These are phyloP conservation scores for Perizoma affinitatum DNA, from an alignment of 2,888 invertebrate genomes.

Conservation along the genomic window DNA sequence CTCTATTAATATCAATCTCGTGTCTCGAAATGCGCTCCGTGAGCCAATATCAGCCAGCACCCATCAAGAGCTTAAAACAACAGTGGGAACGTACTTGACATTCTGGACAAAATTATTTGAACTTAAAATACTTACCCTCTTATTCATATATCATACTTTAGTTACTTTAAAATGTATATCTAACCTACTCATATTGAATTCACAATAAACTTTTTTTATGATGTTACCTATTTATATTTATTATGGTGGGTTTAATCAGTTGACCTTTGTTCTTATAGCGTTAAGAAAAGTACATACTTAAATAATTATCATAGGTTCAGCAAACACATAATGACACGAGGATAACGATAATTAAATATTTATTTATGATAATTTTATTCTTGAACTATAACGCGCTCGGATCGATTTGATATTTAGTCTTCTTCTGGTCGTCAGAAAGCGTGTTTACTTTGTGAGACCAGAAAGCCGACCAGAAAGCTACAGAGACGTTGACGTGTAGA, in stretches of 20 bases:
- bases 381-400: constrained; percentile 40
- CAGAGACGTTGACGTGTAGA: constrained; percentile 6
- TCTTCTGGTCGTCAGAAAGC: constrained; percentile 48
- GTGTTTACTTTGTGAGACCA: constrained; percentile 43
- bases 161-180: too few species aligned
- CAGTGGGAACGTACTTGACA: constrained; percentile 37
- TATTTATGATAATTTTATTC: constrained; percentile 61
- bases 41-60: constrained; percentile 52
- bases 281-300: constrained; percentile 1
- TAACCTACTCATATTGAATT: too few species aligned
- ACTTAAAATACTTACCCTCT: too few species aligned
- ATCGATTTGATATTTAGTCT: constrained; percentile 53
- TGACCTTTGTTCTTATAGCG: background rate
- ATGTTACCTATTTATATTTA: too few species aligned
- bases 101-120: background rate
- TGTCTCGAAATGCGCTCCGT: constrained; percentile 56
- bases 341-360: constrained; percentile 53
- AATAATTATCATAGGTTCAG: constrained; percentile 41
- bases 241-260: background rate
- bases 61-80: constrained; percentile 34
- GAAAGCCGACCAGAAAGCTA: constrained; percentile 18
- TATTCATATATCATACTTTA: too few species aligned
- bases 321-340: constrained; percentile 47
- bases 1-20: constrained; percentile 71
- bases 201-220: too few species aligned